Base-by-base conservation (phyloP, 1,140 invertebrate genomes). In the Drosophila arizonae region DNA sequence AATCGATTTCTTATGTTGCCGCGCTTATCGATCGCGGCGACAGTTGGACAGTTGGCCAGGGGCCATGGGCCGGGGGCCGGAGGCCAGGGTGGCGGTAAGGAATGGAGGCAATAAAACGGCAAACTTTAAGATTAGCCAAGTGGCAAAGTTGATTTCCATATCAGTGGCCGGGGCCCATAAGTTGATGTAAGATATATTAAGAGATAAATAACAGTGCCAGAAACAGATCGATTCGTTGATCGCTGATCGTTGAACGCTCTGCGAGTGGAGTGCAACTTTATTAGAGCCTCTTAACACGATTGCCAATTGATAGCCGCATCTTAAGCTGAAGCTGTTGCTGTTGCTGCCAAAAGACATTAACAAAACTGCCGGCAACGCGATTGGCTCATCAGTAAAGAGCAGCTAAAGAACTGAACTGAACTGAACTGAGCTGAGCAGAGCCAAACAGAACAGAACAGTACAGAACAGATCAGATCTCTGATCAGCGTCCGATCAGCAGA, bases 1-100 rank as follows among this genome's bases (percentile, higher is more conserved):
- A 86, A 86, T 87, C 82, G 82, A 86, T 87, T 86, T 86, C 84
- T 86, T 72, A 87, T 86, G 82, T 86, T 88, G 84, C 76, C 71
- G 72, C 76, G 46, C 39, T 77, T 56, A 45, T 51, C 51, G 55
- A 21, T 39, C 11, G 39, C 13, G 56, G 61, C 28, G 39, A 30
- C 58, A 52, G 50, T 33, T 28, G 30, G 36, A 13, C 13, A 6
- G n/a, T 2, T 3, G 21, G 3, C 1, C 21, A 13, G 26, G 0
- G 33, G 28, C 28, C 5, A 33, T 8, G 2, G 13, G 17, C 17
- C 17, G 17, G 17, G 17, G 17, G 17, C 17, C 21, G 26, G 26
- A 1, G 33, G 28, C 28, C 5, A 33, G 33, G 2, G 13, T 5
- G 11, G 56, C 8, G 13, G 1, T 3, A 2, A 11, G 28, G 28